Percentiles rank a stretch among this genome's conserved stretches.
Conservation (phyloP, 2,888 invertebrate species). For the Cerastis rubricosa region DNA sequence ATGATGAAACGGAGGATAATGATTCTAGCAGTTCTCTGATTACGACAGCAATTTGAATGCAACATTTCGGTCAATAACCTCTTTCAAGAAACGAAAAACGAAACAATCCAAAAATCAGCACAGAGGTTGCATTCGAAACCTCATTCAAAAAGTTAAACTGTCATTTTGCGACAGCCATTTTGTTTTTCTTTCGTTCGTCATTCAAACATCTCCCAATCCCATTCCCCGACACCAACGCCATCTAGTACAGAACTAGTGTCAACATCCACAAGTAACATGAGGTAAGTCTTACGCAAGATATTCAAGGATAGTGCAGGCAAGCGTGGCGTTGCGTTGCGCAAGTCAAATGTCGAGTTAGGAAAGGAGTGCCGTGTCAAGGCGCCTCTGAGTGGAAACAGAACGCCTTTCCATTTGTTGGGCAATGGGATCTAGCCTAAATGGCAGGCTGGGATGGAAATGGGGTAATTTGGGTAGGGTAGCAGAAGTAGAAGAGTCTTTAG, state of each 20-base stretch:
- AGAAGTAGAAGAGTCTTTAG: not conserved
- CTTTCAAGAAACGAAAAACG: not conserved
- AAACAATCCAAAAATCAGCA: no score
- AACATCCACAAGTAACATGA: slow-evolving; percentile 62
- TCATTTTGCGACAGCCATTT: not conserved
- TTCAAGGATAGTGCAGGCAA: slow-evolving; percentile 74
- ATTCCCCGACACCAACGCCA: slow-evolving; percentile 55
- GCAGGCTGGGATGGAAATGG: slow-evolving; percentile 60
- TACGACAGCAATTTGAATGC: not conserved
- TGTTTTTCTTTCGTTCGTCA: slow-evolving; percentile 16
- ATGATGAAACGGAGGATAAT: not conserved
- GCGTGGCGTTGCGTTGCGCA: slow-evolving; percentile 71
- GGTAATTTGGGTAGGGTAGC: not conserved
- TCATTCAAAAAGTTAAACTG: not conserved
- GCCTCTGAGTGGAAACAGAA: slow-evolving; percentile 68
- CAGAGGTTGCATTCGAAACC: not conserved
- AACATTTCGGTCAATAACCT: slow-evolving; percentile 38
- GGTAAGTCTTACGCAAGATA: slow-evolving; percentile 72
- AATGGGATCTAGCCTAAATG: slow-evolving; percentile 82
- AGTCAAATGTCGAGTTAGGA: slow-evolving; percentile 86
- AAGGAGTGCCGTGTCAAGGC: slow-evolving; percentile 85
- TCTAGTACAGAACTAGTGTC: slow-evolving; percentile 53
- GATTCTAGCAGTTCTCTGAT: not conserved
- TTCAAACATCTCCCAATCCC: slow-evolving; percentile 32
- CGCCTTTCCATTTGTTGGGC: slow-evolving; percentile 83